Conservation (phyloP, 2,888 invertebrate species). For the Caenorhabditis sp. region DNA sequence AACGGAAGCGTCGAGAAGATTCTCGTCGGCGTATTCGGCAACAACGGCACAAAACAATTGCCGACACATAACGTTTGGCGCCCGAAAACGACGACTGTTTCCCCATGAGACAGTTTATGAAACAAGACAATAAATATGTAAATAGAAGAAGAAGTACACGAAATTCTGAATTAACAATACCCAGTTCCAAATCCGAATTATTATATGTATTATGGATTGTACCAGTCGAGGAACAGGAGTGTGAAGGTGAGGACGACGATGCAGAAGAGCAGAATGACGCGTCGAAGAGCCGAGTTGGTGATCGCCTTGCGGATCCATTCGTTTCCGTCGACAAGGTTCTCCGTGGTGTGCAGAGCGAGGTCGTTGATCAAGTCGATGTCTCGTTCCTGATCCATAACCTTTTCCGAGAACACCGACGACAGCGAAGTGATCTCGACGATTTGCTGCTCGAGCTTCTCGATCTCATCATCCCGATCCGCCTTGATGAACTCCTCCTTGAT, state of each 20-base stretch:
- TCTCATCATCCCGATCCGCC: slow-evolving; percentile 68
- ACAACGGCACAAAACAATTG: slow-evolving; percentile 8
- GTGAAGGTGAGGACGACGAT: slow-evolving; percentile 96
- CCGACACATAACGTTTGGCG: slow-evolving; percentile 38
- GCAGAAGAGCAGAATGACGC: slow-evolving; percentile 96
- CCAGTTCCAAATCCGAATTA: background rate
- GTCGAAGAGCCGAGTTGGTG: slow-evolving; percentile 95
- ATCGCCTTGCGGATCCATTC: slow-evolving; percentile 96
- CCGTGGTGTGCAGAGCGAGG: slow-evolving; percentile 93
- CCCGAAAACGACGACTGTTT: slow-evolving; percentile 21
- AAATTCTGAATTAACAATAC: background rate
- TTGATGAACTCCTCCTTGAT: slow-evolving; percentile 45
- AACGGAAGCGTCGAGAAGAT: slow-evolving; percentile 50
- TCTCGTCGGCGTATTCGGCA: slow-evolving; percentile 48
- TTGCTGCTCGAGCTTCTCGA: slow-evolving; percentile 86
- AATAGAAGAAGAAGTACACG: background rate
- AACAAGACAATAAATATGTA: slow-evolving; percentile 10
- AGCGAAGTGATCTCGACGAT: slow-evolving; percentile 96
- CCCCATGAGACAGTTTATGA: slow-evolving; percentile 32
- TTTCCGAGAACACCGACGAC: slow-evolving; percentile 95
- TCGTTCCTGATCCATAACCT: slow-evolving; percentile 88
- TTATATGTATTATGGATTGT: slow-evolving; percentile 86
- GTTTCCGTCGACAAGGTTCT: slow-evolving; percentile 96
- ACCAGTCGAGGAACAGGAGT: slow-evolving; percentile 97
- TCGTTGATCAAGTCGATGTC: slow-evolving; percentile 94